Evolutionary conservation across 1,140 invertebrate genomes (phyloP), one percentile per base, ranked within the genome.

Genomic region (Propsilocerus akamusi): DNA sequence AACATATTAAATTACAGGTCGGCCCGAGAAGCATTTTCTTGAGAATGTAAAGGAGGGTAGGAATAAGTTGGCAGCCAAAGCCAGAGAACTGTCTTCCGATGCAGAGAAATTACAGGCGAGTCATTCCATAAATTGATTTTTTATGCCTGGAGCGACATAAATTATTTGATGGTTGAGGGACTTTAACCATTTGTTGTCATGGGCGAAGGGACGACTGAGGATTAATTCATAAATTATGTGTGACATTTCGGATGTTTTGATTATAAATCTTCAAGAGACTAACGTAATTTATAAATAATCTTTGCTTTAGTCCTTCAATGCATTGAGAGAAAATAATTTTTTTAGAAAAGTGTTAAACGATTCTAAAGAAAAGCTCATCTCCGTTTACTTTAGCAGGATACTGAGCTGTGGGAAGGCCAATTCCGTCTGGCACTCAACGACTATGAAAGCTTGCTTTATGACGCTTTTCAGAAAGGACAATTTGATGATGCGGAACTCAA

Each of bases 401-500:
- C 5, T 32, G 17, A 12, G 4, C 12, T 22, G 14, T 25, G 17
- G 48, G 30, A 24, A 24, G 23, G 48, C 25, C 14, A 24, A 14
- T 24, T 26, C n/a, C 11, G 14, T 4, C 22, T 10, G 17, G 30
- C 3, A 6, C 12, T 49, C 5, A 17, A 23, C 26, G 20, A 23
- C 20, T 26, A 14, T 25, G 32, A 25, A 37, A 17, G 3, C 7
- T 17, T 41, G 22, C 34, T 41, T 20, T 41, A 46, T 11, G 6
- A 50, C 7, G 24, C 25, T 14, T 25, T 10, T 24, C 4, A 26
- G 5, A 41, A 30, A 2, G 24, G 30, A 46, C 28, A 52, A 34
- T 50, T 51, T 6, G 26, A 51, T n/a, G 20, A 58, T 23, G 52
- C 48, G n/a, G 46, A 51, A 4, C 14, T 30, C 2, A 63, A 72